A percentile compares a stretch with the other conserved stretches of the same genome.
Conservation (phyloP, 37 sponge, comb jelly and placozoan species). For the Beroe ovata region DNA sequence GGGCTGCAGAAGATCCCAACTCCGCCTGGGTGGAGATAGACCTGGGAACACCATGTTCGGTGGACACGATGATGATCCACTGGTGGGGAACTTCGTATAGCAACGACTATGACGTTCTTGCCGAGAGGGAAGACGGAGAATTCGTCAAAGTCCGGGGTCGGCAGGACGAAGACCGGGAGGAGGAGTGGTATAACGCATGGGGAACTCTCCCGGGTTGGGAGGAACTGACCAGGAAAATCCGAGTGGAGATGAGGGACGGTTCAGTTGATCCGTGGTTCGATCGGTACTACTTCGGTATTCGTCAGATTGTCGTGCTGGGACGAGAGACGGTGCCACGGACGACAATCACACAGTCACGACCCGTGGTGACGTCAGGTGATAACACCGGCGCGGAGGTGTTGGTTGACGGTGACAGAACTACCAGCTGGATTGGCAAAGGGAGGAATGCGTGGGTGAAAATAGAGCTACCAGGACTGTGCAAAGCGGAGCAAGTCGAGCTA, state of each 20-base stretch:
- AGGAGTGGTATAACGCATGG: constrained; percentile 2
- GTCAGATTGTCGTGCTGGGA: not conserved
- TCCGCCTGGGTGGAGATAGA: constrained; percentile 31
- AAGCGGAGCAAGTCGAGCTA: not conserved
- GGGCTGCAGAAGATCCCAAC: not conserved
- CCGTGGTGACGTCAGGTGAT: not conserved
- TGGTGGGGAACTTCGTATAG: constrained; percentile 40
- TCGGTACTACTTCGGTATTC: constrained; percentile 27
- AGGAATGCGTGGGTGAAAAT: not conserved
- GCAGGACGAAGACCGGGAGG: not conserved
- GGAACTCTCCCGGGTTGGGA: constrained; percentile 1
- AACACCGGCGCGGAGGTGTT: not conserved
- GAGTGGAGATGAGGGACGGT: constrained; percentile 18
- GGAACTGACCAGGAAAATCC: not conserved
- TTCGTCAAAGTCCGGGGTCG: not conserved
- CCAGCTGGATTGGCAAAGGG: not conserved
- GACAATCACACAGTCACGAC: not conserved
- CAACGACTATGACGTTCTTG: constrained; percentile 13
- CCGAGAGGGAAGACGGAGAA: not conserved
- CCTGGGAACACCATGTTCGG: not conserved
- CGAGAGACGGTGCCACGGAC: not conserved
- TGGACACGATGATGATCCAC: not conserved
- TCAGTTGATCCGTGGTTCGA: constrained; percentile 15
- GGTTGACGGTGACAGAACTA: not conserved
- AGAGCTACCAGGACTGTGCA: constrained; percentile 1